These are phyloP conservation scores for Agriopis leucophaearia DNA, from an alignment of 2,888 invertebrate genomes.

Conservation along the genomic window DNA sequence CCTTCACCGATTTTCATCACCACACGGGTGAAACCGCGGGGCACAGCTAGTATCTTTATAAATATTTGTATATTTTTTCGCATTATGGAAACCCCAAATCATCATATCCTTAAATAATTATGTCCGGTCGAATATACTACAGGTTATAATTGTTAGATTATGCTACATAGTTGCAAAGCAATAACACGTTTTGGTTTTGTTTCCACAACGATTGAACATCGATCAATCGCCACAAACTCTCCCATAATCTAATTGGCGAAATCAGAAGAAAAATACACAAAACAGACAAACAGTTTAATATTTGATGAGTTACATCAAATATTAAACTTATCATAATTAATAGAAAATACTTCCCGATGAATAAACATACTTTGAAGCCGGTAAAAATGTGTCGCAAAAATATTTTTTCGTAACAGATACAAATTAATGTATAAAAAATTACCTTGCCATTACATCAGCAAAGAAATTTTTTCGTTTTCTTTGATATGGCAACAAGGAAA, in stretches of 20 bases:
- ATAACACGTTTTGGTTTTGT: no score
- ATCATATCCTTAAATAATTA: no score
- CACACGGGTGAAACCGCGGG: no score
- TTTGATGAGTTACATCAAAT: neutral
- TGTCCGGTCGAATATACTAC: no score
- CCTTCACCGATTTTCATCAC: no score
- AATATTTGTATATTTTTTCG: no score
- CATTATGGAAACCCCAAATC: no score
- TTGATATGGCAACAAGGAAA: constrained; percentile 67
- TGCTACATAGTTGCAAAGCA: no score
- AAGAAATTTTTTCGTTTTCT: constrained; percentile 49
- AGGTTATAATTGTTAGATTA: no score
- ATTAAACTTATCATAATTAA: constrained; percentile 2
- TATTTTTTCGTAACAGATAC: constrained; percentile 10
- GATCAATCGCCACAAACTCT: no score
- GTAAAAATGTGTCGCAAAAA: constrained; percentile 5
- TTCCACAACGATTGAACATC: no score
- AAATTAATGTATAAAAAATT: constrained; percentile 29
- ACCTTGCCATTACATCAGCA: constrained; percentile 24
- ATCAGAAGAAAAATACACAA: neutral
- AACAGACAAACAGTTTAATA: neutral
- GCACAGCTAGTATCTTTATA: no score
- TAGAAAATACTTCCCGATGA: neutral
- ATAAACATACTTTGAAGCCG: constrained; percentile 14
- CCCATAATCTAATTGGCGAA: neutral